A percentile compares a stretch with the other conserved stretches of the same genome.
Evolutionary conservation across 1,140 invertebrate species (phyloP).

Genomic region (Drosophila bipectinata): DNA sequence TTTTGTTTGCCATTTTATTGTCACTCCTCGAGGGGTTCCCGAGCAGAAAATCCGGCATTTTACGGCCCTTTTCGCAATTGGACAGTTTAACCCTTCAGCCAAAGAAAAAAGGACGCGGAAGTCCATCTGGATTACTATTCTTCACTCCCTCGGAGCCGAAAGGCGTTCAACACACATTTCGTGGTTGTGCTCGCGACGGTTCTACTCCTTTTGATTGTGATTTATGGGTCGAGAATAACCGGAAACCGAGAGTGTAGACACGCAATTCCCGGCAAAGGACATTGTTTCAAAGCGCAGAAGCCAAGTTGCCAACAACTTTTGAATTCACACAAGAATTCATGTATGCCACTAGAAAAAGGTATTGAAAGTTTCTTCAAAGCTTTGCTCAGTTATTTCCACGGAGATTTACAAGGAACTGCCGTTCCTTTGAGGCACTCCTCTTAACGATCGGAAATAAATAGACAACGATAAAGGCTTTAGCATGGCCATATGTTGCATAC

Average conservation of each 20-base stretch:
- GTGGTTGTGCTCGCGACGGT: constrained; percentile 20
- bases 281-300: constrained; percentile 7
- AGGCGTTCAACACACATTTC: constrained; percentile 50
- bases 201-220: constrained; percentile 60
- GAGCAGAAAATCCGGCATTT: constrained; percentile 69
- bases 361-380: background rate
- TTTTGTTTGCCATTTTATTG: constrained; percentile 81
- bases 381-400: background rate
- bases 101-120: constrained; percentile 30
- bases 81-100: constrained; percentile 78
- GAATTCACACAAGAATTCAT: background rate
- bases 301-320: background rate
- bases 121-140: constrained; percentile 55
- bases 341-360: background rate
- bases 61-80: constrained; percentile 70
- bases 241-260: constrained; percentile 44
- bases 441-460: too few relatives aligned
- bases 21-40: constrained; percentile 65
- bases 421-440: background rate
- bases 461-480: too few relatives aligned
- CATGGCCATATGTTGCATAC: too few relatives aligned
- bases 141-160: constrained; percentile 28
- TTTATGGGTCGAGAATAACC: constrained; percentile 72
- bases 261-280: constrained; percentile 14
- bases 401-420: background rate